These are phyloP conservation scores for Uromys caudimaculatus DNA, from an alignment of 2,797 vertebrate genomes.

Conservation along the genomic window DNA sequence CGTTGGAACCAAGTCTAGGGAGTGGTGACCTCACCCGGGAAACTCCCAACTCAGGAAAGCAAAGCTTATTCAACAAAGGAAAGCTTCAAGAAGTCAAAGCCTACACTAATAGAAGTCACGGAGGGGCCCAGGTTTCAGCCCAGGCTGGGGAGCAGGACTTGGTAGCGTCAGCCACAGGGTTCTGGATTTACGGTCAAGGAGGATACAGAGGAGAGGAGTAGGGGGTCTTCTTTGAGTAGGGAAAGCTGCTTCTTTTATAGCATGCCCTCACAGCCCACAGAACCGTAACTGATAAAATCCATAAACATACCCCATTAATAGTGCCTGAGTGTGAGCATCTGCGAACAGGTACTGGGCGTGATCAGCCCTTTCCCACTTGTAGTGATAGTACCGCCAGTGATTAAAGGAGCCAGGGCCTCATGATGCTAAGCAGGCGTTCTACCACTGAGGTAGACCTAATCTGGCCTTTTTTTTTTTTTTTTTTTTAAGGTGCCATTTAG, in stretches of 20 bases:
- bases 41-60: background rate
- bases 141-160: background rate
- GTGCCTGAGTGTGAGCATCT: background rate
- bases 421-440: background rate
- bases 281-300: background rate
- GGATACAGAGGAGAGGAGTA: background rate
- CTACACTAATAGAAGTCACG: background rate
- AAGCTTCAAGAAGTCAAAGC: background rate
- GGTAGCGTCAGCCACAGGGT: background rate
- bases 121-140: background rate
- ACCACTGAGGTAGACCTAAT: background rate
- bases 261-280: background rate
- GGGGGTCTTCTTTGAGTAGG: background rate
- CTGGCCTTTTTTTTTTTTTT: too few relatives aligned
- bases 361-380: background rate
- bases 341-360: background rate
- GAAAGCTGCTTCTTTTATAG: background rate
- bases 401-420: background rate
- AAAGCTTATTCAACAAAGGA: background rate
- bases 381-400: background rate
- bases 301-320: too few relatives aligned
- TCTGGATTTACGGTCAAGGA: background rate
- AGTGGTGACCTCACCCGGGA: background rate
- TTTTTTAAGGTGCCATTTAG: background rate
- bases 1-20: background rate